Conservation (phyloP, 1,140 invertebrate genomes). For the Caenorhabditis latens region DNA sequence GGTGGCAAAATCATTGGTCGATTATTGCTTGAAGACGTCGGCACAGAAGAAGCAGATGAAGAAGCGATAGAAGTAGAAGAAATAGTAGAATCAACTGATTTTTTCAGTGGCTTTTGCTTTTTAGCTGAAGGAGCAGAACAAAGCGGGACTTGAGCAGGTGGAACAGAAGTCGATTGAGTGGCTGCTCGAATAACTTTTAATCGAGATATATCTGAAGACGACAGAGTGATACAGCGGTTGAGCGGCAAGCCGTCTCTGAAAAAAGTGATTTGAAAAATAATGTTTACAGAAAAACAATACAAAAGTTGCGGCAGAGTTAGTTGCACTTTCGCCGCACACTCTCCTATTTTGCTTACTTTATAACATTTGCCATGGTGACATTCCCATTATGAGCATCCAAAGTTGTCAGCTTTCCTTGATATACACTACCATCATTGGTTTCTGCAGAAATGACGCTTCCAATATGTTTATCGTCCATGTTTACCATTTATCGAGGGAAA, state of each 20-base stretch:
- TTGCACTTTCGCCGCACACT: background rate
- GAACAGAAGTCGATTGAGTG: background rate
- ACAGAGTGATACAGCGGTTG: background rate
- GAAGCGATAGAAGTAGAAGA: constrained; percentile 5
- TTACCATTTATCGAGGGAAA: background rate
- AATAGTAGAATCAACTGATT: background rate
- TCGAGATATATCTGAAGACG: background rate
- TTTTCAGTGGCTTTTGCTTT: constrained; percentile 3
- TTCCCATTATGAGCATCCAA: constrained; percentile 56
- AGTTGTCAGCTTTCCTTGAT: constrained; percentile 67
- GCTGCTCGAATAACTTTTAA: constrained; percentile 19
- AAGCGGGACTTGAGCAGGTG: background rate
- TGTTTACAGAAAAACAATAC: too few relatives aligned
- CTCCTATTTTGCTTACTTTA: constrained; percentile 66
- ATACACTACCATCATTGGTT: constrained; percentile 68
- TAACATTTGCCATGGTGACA: constrained; percentile 65
- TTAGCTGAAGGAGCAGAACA: background rate
- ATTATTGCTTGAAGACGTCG: background rate
- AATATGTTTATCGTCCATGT: constrained; percentile 56
- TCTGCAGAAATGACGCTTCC: constrained; percentile 69
- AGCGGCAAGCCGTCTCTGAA: constrained; percentile 56
- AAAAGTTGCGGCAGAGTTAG: background rate
- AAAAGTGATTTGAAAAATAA: background rate
- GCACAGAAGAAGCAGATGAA: background rate
- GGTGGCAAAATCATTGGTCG: background rate